phyloP scores from a whole-genome alignment of 1,140 invertebrate genomes.

The Theocolax elegans region DNA sequence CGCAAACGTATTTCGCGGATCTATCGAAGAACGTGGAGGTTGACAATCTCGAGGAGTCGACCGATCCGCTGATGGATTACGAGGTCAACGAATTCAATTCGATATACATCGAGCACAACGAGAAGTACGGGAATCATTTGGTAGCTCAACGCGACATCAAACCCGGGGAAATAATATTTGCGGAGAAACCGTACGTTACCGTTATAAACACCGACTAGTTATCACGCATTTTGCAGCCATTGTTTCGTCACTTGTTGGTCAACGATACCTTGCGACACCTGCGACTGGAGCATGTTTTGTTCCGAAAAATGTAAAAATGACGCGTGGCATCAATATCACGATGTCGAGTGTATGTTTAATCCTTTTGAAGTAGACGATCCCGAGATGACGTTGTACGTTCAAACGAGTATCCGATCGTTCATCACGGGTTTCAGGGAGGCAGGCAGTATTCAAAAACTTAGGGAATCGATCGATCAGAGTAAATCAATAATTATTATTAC shows the following conservation, averaged over 20 bases:
- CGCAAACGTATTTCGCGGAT: too few relatives aligned
- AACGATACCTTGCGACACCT: conserved; percentile 73
- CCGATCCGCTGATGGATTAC: conserved; percentile 4
- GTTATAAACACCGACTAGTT: conserved; percentile 72
- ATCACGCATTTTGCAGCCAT: conserved; percentile 76
- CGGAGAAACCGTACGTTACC: conserved; percentile 80
- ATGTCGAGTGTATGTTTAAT: conserved; percentile 82
- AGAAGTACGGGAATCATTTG: conserved; percentile 72
- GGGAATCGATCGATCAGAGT: too few relatives aligned
- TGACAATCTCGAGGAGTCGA: conserved; percentile 5
- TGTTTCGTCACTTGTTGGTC: conserved; percentile 74
- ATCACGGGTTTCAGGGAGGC: too few relatives aligned
- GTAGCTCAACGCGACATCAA: conserved; percentile 72
- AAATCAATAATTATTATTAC: too few relatives aligned
- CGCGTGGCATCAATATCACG: conserved; percentile 75
- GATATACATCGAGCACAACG: conserved; percentile 64
- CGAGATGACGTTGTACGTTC: too few relatives aligned
- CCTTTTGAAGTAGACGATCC: too few relatives aligned
- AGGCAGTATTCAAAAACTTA: too few relatives aligned
- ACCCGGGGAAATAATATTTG: conserved; percentile 79
- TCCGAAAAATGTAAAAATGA: conserved; percentile 72
- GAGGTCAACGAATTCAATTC: conserved; percentile 66
- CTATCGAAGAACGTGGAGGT: too few relatives aligned
- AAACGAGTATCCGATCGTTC: too few relatives aligned
- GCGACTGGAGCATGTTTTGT: conserved; percentile 77